phyloP scores from a whole-genome alignment of 1,140 invertebrate species.

The Caenorhabditis latens region DNA sequence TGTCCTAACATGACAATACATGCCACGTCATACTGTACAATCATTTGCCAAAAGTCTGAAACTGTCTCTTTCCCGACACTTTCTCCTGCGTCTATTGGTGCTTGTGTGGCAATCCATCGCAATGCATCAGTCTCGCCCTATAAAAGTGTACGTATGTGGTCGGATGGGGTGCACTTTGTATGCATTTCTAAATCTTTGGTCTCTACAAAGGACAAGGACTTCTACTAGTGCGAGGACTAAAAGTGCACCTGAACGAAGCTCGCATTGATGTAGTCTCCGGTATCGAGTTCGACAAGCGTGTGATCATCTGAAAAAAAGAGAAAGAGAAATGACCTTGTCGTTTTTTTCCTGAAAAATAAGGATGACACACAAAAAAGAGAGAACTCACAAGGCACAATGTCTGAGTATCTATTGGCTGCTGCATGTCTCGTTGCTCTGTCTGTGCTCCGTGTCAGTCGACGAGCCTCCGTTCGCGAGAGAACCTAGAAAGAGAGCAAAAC shows the following conservation, averaged over 20 bases:
- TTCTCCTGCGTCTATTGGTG: constrained; percentile 39
- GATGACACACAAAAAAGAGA: too few species aligned
- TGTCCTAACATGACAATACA: constrained; percentile 37
- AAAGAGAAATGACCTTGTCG: not conserved
- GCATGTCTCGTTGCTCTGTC: constrained; percentile 38
- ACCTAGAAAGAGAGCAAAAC: not conserved
- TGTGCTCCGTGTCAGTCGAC: constrained; percentile 46
- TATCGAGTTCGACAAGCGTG: constrained; percentile 32
- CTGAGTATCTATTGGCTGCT: constrained; percentile 48
- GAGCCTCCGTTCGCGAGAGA: constrained; percentile 54
- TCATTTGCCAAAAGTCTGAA: constrained; percentile 58
- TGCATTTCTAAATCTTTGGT: not conserved
- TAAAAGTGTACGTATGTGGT: constrained; percentile 13
- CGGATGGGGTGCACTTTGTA: not conserved
- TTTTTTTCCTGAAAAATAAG: not conserved
- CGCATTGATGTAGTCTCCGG: constrained; percentile 59
- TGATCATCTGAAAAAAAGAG: constrained; percentile 54
- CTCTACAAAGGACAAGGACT: not conserved
- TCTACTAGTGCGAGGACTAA: not conserved
- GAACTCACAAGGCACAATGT: constrained; percentile 58
- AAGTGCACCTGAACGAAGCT: constrained; percentile 57
- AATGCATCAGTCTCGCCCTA: constrained; percentile 45
- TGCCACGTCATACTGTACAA: constrained; percentile 36
- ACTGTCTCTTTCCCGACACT: constrained; percentile 42
- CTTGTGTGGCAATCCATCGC: constrained; percentile 58